Percentiles rank a stretch among this genome's conserved stretches.
Conservation (phyloP, 2,888 invertebrate species). For the Caenorhabditis zanzibari region DNA sequence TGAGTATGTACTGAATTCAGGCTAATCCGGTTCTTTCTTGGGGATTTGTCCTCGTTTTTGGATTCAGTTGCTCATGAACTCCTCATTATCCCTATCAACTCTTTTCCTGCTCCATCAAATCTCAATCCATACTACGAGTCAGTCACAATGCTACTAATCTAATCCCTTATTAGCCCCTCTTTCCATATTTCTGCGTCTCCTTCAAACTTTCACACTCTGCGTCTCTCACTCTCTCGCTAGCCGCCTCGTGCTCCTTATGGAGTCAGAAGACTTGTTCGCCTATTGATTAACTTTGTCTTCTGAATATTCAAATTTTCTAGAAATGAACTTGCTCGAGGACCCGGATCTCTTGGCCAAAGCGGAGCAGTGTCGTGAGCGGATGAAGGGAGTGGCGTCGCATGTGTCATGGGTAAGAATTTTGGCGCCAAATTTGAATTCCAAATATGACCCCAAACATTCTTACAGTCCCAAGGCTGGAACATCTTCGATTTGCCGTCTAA, state of each 20-base stretch:
- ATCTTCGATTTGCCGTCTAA: conserved; percentile 18
- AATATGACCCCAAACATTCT: too few relatives aligned
- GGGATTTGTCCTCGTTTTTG: too few relatives aligned
- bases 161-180: not conserved
- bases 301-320: not conserved
- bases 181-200: not conserved
- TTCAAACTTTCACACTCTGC: not conserved
- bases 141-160: too few relatives aligned
- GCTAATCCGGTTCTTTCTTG: too few relatives aligned
- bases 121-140: too few relatives aligned
- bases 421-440: too few relatives aligned
- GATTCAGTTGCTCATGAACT: too few relatives aligned
- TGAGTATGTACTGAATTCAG: too few relatives aligned
- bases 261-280: not conserved
- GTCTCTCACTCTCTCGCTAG: not conserved
- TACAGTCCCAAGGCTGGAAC: conserved; percentile 15
- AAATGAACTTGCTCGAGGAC: not conserved
- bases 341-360: not conserved
- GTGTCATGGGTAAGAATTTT: not conserved
- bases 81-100: too few relatives aligned
- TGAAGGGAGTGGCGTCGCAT: not conserved
- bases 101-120: too few relatives aligned
- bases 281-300: not conserved
- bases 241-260: too few relatives aligned
- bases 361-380: not conserved